Conservation (phyloP, 2,797 vertebrate species). For the Danio jaintianensis region DNA sequence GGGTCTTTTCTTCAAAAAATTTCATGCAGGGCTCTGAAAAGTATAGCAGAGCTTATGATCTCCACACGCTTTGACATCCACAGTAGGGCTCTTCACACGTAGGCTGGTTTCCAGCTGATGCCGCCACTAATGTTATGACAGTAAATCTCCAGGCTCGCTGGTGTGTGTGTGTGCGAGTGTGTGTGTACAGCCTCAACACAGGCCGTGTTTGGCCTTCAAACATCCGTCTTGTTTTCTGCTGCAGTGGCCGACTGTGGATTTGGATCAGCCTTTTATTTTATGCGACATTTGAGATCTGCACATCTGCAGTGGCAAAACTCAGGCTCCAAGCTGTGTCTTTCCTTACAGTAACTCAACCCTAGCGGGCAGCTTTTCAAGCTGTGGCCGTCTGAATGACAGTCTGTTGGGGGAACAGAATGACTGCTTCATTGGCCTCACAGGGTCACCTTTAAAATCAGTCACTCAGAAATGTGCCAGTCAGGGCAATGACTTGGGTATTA, state of each 20-base stretch:
- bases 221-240: constrained; percentile 28
- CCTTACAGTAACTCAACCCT: constrained; percentile 8
- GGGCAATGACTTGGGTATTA: not conserved
- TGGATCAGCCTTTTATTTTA: constrained; percentile 57
- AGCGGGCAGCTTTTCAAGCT: not conserved
- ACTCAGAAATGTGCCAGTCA: not conserved
- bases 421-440: constrained; percentile 5
- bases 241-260: constrained; percentile 46
- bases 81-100: constrained; percentile 24
- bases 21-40: not conserved
- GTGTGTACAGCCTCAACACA: constrained; percentile 50
- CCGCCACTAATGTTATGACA: constrained; percentile 44
- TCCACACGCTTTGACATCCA: constrained; percentile 29
- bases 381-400: not conserved
- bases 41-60: constrained; percentile 14
- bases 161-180: constrained; percentile 37
- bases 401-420: not conserved
- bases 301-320: constrained; percentile 29
- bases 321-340: constrained; percentile 16
- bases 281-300: constrained; percentile 60
- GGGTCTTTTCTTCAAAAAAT: not conserved
- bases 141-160: constrained; percentile 11
- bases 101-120: constrained; percentile 8
- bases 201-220: constrained; percentile 56
- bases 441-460: constrained; percentile 18